A percentile compares a stretch with the other conserved stretches of the same genome.
Evolutionary conservation across 2,113 vertebrate species (phyloP).

Genomic region (Toxotes chatareus): DNA sequence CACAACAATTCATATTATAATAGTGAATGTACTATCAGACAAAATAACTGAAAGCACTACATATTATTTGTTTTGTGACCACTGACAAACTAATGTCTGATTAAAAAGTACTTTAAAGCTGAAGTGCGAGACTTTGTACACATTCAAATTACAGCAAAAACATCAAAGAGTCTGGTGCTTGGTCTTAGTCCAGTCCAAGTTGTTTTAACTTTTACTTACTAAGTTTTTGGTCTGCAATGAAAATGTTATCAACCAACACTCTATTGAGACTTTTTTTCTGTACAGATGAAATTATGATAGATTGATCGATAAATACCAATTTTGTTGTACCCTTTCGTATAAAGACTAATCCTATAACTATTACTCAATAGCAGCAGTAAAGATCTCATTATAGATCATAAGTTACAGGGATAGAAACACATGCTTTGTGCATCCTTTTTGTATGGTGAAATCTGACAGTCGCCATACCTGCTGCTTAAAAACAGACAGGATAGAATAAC

Average conservation of each 20-base stretch:
- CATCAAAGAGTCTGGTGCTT: too few relatives aligned
- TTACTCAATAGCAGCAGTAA: neutral
- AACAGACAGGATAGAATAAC: neutral
- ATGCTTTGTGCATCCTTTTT: neutral
- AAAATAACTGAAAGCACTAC: neutral
- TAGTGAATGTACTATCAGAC: neutral
- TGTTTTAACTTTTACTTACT: neutral
- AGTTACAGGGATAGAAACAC: neutral
- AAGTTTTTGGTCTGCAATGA: neutral
- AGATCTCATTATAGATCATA: neutral
- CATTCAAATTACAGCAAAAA: neutral
- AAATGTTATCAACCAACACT: neutral
- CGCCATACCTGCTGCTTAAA: neutral
- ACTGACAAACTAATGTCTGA: neutral
- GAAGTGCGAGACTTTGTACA: neutral
- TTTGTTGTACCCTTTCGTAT: neutral
- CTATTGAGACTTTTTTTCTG: neutral
- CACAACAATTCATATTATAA: neutral
- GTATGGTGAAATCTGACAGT: neutral
- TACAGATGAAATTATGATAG: neutral
- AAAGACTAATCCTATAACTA: neutral
- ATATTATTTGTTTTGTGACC: neutral
- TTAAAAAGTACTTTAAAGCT: slow-evolving; percentile 1
- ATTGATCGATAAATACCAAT: neutral
- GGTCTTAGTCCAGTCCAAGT: neutral